Base-by-base conservation (phyloP, 2,113 vertebrate species). In the Psittacula cyanocephala region DNA sequence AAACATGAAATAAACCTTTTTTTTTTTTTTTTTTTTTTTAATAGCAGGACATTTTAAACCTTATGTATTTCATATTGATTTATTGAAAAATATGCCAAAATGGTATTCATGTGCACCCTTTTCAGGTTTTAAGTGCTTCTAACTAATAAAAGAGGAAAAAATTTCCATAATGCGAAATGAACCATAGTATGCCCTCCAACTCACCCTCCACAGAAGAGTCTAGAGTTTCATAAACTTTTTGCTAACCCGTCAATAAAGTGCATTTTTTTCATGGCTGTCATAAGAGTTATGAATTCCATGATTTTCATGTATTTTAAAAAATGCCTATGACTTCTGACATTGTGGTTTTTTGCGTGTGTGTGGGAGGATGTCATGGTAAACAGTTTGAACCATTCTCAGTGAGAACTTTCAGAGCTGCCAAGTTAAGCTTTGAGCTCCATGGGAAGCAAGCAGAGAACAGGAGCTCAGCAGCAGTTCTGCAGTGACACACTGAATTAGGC, bases 401-500 rank as follows among this genome's bases (percentile, higher is more conserved):
- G 82, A 96, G 94, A 97, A 91, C 49, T 86, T 77, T 91, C 11
- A 17, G 31, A 81, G 65, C 65, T 94, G 95, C 95, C 92, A 97
- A 86, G 35, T 94, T 92, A 88, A 93, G 88, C 72, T 84, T 91
- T 95, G 69, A 87, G 86, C 77, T 95, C 69, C 80, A 84, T 93
- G 88, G 86, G 95, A 96, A 95, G 91, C 44, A 69, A 93, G 81
- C 62, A 64, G 46, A 90, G 86, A 95, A 85, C 55, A 89, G 89
- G 63, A 88, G 95, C 85, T 81, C 77, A 94, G 81, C 93, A 89
- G 89, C 64, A 88, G 78, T 93, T 96, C 52, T 65, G 12, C 75
- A 85, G 72, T 96, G 82, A 95, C 95, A 96, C 79, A 69, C 37
- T 87, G 92, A 50, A 96, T 91, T 86, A 96, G 71, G 70, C 86